A percentile compares a stretch with the other conserved stretches of the same genome.
Conservation (phyloP, 2,797 vertebrate species). For the Tiaroga cobitis region DNA sequence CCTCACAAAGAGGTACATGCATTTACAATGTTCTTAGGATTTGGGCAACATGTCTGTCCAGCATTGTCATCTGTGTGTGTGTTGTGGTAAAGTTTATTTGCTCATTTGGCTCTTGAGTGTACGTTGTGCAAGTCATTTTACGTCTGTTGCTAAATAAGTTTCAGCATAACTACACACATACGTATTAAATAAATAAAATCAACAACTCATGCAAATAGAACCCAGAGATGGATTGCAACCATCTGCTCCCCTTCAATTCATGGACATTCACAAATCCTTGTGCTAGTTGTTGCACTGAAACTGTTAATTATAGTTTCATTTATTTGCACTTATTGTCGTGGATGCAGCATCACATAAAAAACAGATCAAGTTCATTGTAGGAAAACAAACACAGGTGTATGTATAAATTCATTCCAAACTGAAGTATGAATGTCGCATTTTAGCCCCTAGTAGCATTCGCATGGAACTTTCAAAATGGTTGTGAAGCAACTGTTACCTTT, state of each 20-base stretch:
- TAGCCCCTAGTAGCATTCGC: background rate
- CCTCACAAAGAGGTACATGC: slow-evolving; percentile 87
- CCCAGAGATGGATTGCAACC: background rate
- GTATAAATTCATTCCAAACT: background rate
- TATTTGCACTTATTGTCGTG: background rate
- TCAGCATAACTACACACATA: background rate
- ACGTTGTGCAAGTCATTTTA: background rate
- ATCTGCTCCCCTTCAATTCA: slow-evolving; percentile 1
- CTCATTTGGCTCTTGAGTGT: background rate
- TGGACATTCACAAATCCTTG: background rate
- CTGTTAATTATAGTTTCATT: background rate
- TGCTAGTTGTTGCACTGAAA: background rate
- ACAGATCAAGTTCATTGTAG: background rate
- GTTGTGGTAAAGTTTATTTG: background rate
- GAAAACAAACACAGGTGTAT: background rate
- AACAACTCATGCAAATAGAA: background rate
- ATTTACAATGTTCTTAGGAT: background rate
- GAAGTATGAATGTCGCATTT: background rate
- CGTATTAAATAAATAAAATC: background rate
- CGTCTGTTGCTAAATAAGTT: background rate
- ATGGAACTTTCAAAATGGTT: background rate
- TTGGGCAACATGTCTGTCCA: background rate
- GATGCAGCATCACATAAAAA: background rate
- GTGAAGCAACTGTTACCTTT: background rate
- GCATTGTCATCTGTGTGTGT: background rate